Evolutionary conservation across 2,113 vertebrate genomes (phyloP), one percentile per base, ranked within the genome.

Genomic region (Aptenodytes forsteri): DNA sequence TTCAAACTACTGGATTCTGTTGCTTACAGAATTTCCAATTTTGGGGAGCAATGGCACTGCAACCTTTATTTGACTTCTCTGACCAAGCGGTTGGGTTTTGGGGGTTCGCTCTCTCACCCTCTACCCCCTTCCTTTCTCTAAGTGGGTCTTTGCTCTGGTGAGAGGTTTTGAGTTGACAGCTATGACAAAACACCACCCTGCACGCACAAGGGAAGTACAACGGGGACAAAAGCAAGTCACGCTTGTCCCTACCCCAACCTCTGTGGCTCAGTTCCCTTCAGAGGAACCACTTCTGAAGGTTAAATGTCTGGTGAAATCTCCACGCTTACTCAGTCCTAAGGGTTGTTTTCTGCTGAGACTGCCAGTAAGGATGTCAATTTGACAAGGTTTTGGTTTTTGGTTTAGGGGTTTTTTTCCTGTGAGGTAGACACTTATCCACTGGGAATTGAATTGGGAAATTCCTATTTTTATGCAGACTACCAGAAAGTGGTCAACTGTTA

Each of bases 121-220:
- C 47, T 69, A 9, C 13, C 19, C 6, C 5, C 5, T 79, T 40
- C 9, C 12, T 30, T 36, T 71, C 59, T 44, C 2, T 27, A 25
- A 65, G 56, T 15, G 71, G 3, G 46, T 61, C 8, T 32, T 83
- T 77, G 62, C 25, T 54, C 20, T 81, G 32, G 13, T 64, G n/a
- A 67, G 61, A 50, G 47, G 12, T 55, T 56, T 25, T 61, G 42
- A 36, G n/a, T 10, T 62, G 67, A 4, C 40, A 56, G 27, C 44
- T 32, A 19, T 32, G 38, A 20, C 3, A 5, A 49, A 81, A 40
- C 0, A 0, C 56, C 27, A 21, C 46, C 54, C 62, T 83, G 47
- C 9, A 5, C 3, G 2, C 25, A 21, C 0, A 0, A 44, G 54
- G 66, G 32, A 59, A 38, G 46, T 8, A 16, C 72, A 34, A 5